phyloP scores from a whole-genome alignment of 2,888 invertebrate genomes.

The Ophion slaviceki region DNA sequence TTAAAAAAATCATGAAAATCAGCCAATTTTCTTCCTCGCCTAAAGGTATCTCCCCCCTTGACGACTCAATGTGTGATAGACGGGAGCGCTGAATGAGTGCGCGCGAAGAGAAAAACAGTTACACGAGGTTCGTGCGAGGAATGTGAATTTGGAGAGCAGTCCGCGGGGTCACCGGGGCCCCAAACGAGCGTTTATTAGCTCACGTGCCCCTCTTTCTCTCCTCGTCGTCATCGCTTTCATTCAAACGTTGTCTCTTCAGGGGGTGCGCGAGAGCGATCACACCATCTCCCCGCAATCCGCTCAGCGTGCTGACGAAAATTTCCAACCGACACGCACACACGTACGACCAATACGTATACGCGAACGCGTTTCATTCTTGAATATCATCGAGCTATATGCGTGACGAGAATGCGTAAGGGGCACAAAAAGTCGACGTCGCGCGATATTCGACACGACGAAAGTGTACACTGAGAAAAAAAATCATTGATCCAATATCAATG shows the following conservation, averaged over 20 bases:
- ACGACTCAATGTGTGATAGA: constrained; percentile 50
- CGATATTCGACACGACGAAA: constrained; percentile 17
- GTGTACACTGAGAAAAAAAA: background rate
- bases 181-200: constrained; percentile 27
- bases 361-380: constrained; percentile 38
- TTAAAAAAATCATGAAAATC: too few relatives aligned
- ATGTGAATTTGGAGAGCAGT: constrained; percentile 56
- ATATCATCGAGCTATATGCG: constrained; percentile 33
- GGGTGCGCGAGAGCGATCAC: background rate
- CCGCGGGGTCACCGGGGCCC: background rate
- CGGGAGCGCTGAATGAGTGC: constrained; percentile 49
- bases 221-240: constrained; percentile 55
- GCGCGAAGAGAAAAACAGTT: constrained; percentile 67
- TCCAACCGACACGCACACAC: background rate
- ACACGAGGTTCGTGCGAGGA: constrained; percentile 67
- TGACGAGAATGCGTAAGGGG: constrained; percentile 25
- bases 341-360: background rate
- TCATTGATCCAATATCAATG: too few relatives aligned
- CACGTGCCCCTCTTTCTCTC: constrained; percentile 23
- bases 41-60: background rate
- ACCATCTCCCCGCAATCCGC: constrained; percentile 33
- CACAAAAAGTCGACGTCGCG: background rate
- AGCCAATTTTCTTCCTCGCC: too few relatives aligned
- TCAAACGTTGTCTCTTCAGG: constrained; percentile 48
- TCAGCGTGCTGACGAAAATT: constrained; percentile 12